phyloP scores from a whole-genome alignment of 1,140 invertebrate genomes.

The Spodoptera litura region DNA sequence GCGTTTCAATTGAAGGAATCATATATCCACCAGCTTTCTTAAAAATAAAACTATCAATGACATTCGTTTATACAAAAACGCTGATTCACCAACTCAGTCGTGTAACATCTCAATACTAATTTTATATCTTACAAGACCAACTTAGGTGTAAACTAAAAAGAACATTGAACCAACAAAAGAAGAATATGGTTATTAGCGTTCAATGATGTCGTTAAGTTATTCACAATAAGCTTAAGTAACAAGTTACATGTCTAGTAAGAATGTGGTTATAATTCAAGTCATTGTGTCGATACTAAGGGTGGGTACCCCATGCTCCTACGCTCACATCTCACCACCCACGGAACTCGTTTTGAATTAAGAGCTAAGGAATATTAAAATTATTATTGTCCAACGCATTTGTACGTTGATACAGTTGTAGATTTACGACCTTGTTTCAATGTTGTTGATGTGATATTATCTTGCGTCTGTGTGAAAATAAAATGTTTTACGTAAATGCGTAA shows the following conservation, averaged over 20 bases:
- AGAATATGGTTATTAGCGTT: constrained; percentile 30
- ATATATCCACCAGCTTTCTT: no score
- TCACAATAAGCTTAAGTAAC: constrained; percentile 55
- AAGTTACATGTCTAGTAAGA: constrained; percentile 55
- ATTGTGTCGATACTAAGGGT: constrained; percentile 45
- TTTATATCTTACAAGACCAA: neutral
- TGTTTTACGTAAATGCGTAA: no score
- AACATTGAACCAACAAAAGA: constrained; percentile 11
- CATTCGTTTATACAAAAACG: neutral
- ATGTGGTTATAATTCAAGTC: constrained; percentile 45
- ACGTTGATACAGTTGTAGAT: constrained; percentile 4
- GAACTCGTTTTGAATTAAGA: constrained; percentile 36
- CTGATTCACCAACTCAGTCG: neutral
- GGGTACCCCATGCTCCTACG: constrained; percentile 28
- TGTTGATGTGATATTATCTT: neutral
- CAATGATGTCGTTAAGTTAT: constrained; percentile 45
- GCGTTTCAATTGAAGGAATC: no score
- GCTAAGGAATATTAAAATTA: constrained; percentile 12
- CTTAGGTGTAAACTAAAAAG: constrained; percentile 21
- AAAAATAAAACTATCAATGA: no score
- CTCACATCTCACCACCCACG: constrained; percentile 43
- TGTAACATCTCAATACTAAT: constrained; percentile 13
- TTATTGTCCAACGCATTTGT: neutral
- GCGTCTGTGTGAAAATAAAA: neutral
- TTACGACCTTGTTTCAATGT: neutral